Evolutionary conservation across 2,888 invertebrate species (phyloP), one percentile per base, ranked within the genome.

Genomic region (Harpalus rubripes): DNA sequence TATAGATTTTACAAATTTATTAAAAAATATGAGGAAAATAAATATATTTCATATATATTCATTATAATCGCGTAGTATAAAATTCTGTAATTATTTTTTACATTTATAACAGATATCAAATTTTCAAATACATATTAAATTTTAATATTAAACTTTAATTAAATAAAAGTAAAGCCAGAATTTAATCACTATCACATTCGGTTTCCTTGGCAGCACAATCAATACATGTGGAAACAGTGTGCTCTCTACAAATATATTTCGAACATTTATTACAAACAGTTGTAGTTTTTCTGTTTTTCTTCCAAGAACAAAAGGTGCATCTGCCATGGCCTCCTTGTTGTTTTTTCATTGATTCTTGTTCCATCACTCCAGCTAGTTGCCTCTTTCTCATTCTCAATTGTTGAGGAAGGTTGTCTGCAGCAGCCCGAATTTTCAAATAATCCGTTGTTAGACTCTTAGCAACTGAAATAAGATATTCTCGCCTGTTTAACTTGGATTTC

Each of bases 251-350:
- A 58, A 56, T 78, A 56, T 32, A 78, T 56, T 56, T 78, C 6
- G 16, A 56, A 22, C 56, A 78, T 52, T 78, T 78, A 12, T 22
- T 52, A 22, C 78, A 78, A n/a, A 58, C 32, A 56, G 56, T 78
- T 7, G 78, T 78, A 12, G 78, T 78, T 78, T 56, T 78, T 32
- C 56, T 78, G 22, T 78, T 76, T 56, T 76, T 76, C 78, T 78
- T 78, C 78, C 78, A 56, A n/a, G 78, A 78, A 52, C 78, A 56
- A 52, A 78, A 78, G 4, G 58, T 58, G 58, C 78, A 78, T 56
- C 56, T 26, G 0, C 78, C 78, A 78, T 56, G 78, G 12, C 56
- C 56, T 18, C 78, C 78, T 56, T 78, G n/a, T 0, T 58, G 78
- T 56, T 32, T 78, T n/a, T 58, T 22, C 22, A 15, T 78, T 16